Conservation (phyloP, 2,888 invertebrate genomes). For the Archips crataeganus region DNA sequence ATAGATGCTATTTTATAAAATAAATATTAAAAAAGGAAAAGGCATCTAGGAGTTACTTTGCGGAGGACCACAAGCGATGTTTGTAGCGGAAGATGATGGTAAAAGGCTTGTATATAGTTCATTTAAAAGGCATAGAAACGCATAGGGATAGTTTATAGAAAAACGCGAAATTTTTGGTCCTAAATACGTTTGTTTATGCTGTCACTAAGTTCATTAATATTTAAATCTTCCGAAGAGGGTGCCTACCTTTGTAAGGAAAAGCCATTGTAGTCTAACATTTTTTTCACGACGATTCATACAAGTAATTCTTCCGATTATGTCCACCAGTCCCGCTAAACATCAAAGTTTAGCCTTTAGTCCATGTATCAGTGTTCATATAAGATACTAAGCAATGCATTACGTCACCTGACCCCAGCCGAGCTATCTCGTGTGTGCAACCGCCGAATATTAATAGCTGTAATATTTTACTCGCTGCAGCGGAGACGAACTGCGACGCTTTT, state of each 20-base stretch:
- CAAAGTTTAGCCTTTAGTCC: slow-evolving; percentile 43
- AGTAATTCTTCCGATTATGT: slow-evolving; percentile 15
- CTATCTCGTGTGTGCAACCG: slow-evolving; percentile 76
- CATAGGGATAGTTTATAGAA: no score
- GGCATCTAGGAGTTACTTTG: no score
- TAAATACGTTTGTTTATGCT: neutral
- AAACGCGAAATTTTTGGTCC: no score
- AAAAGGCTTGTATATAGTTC: no score
- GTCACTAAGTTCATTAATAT: neutral
- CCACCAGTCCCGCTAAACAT: slow-evolving; percentile 26
- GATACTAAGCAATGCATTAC: slow-evolving; percentile 62
- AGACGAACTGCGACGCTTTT: slow-evolving; percentile 74
- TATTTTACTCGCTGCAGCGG: slow-evolving; percentile 72
- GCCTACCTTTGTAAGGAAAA: neutral
- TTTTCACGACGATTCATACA: neutral
- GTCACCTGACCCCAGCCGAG: slow-evolving; percentile 66
- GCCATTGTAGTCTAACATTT: slow-evolving; percentile 13
- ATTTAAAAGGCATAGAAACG: no score
- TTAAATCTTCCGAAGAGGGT: neutral
- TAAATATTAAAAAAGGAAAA: no score
- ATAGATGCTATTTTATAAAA: no score
- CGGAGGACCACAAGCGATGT: no score
- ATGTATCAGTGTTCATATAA: slow-evolving; percentile 49
- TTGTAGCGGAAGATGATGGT: no score
- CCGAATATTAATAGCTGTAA: slow-evolving; percentile 79